Base-by-base conservation (phyloP, 2,797 vertebrate genomes). In the Xiphorhynchus erythropygius region DNA sequence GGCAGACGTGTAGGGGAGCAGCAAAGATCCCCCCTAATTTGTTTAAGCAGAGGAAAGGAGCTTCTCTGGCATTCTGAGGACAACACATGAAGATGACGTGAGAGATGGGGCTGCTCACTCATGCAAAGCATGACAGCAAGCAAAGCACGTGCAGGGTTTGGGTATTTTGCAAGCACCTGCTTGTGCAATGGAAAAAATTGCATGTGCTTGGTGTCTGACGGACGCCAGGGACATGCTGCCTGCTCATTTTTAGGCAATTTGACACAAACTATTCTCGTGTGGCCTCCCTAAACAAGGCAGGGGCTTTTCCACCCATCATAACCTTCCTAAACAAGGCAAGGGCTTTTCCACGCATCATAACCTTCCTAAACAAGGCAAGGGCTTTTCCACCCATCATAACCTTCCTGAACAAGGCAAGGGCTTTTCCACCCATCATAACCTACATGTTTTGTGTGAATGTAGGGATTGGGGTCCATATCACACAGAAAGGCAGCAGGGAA, bases 181-280 rank as follows among this genome's bases (percentile, higher is more conserved):
- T 95, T 96, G 60, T 94, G 93, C 80, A 95, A 93, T 93, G 96
- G 84, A 68, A 87, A 87, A 90, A 74, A 59, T 13, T 83, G 83
- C 74, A 56, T 12, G 46, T 90, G 35, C 74, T 68, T 11, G 19
- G 69, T 75, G 90, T 52, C 79, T 67, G 79, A 79, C 1, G 25
- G n/a, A 73, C 6, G 2, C 49, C 35, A 57, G 77, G 85, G 76
- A 91, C 50, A 10, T 0, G 2, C 74, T 60, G 73, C n/a, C 65
- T 71, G 88, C 65, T 84, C n/a, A 50, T 32, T 89, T 92, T 87
- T 55, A 84, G 50, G 65, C 81, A 35, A 2, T 46, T 32, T 68
- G 49, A 70, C 44, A 92, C 68, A 33, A 94, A 21, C 41, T 55
- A 18, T 47, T 73, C 59, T 49, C 41, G 28, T 5, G 2, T 33